Base-by-base conservation (phyloP, 2,888 invertebrate species). In the Agelastica alni region DNA sequence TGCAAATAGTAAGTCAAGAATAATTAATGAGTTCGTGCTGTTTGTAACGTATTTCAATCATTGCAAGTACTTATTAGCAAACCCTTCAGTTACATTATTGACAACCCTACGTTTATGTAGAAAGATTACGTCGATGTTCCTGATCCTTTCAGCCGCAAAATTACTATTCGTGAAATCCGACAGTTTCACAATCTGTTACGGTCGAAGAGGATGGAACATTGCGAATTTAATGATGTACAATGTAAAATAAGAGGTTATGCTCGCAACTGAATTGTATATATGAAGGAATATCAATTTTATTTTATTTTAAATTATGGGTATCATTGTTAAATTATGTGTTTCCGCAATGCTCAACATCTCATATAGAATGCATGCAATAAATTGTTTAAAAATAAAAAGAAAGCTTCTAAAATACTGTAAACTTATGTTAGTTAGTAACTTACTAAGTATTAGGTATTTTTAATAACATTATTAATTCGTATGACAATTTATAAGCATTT, bases 131-230 rank as follows among this genome's bases (percentile, higher is more conserved):
- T 16, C 17, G 20, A 9, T 20, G 20, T 39, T 39, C 37, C 10
- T 20, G 20, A 39, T 39, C 18, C 18, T 39, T 39, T 20, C 37
- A 39, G 18, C 37, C 37, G 37, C 37, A 39, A 39, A 39, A 39
- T 39, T 39, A 39, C 20, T 12, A 20, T 39, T 39, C 37, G 43
- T 43, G 30, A 43, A 43, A 30, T 43, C 43, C 16, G 28, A 30
- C 43, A 43, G 43, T 43, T 43, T 30, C 43, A 43, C 43, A 17
- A 43, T 43, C 43, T 43, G 43, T 43, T 43, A 43, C 43, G 43
- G 43, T 43, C 31, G 30, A 43, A 30, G 43, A 42, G 14, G 42
- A 43, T 30, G 30, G 43, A 43, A 31, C 30, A 43, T 43, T 43
- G 30, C 28, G 28, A 10, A 30, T 14, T 41, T 41, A 41, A 41